These are phyloP conservation scores for Macropus fuliginosus DNA, from an alignment of 2,797 vertebrate species.

Conservation along the genomic window DNA sequence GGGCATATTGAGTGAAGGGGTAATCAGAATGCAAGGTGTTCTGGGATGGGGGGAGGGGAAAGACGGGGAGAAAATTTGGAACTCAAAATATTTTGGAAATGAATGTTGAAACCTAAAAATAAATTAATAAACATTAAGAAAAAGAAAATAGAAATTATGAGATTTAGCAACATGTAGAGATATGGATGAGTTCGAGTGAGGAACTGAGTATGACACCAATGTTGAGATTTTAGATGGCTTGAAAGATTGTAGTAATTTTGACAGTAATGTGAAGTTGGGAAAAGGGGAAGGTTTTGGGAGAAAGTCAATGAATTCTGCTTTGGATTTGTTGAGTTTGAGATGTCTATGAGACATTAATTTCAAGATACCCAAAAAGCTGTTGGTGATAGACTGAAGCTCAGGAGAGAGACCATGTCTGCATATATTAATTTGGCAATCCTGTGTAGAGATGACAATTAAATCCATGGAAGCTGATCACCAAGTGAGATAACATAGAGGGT, in stretches of 20 bases:
- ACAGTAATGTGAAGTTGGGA: neutral
- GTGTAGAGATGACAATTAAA: neutral
- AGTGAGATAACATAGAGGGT: neutral
- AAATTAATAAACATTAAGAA: too few species aligned
- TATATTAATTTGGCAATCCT: neutral
- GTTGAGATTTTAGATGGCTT: neutral
- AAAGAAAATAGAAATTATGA: neutral
- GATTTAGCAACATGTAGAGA: neutral
- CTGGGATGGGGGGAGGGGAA: too few species aligned
- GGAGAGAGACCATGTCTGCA: neutral
- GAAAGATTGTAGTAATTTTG: neutral
- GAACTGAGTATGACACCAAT: neutral
- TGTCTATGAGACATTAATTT: neutral
- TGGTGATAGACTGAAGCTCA: neutral
- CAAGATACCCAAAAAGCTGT: neutral
- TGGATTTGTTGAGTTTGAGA: neutral
- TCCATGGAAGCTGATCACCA: neutral
- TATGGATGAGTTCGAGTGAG: neutral
- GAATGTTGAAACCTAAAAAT: too few species aligned
- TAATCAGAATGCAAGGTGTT: too few species aligned
- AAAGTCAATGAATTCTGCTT: neutral
- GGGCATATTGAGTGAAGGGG: too few species aligned
- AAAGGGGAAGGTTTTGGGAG: neutral
- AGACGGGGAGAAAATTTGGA: too few species aligned
- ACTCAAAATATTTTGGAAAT: too few species aligned